Conservation (phyloP, 2,113 vertebrate genomes). For the Panthera leo region DNA sequence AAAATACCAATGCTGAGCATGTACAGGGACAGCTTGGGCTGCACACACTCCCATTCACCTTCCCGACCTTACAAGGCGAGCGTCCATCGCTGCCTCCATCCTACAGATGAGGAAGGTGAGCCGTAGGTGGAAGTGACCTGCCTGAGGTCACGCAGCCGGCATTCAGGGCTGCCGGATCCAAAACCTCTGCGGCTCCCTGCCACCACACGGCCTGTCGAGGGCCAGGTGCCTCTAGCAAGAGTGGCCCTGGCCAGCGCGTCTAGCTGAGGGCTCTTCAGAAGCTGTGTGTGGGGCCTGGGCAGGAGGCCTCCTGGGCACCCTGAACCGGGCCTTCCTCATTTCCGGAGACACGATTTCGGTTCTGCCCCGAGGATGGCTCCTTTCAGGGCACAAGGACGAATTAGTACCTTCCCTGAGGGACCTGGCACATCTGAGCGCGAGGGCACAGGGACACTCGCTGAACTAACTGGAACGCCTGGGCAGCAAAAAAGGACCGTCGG, state of each 20-base stretch:
- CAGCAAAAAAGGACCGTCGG: not conserved
- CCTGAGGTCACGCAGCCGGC: not conserved
- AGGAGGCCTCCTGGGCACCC: no score
- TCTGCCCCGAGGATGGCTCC: not conserved
- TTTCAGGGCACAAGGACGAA: not conserved
- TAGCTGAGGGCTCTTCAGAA: not conserved
- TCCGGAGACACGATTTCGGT: not conserved
- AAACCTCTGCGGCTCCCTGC: not conserved
- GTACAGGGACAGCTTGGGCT: not conserved
- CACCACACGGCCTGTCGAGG: not conserved
- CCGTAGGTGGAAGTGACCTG: not conserved
- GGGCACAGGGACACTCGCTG: not conserved
- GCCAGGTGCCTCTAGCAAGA: not conserved
- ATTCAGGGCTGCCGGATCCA: not conserved
- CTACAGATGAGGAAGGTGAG: not conserved
- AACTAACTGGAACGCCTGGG: not conserved
- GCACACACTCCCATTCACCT: not conserved
- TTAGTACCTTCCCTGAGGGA: not conserved
- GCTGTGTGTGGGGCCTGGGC: not conserved
- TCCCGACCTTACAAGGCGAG: fast-evolving
- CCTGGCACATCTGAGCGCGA: not conserved
- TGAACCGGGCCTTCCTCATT: not conserved
- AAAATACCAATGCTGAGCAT: fast-evolving
- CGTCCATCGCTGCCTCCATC: no score
- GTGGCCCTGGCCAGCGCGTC: not conserved